Evolutionary conservation across 2,888 invertebrate genomes (phyloP).

Genomic region (Amphipyra tragopoginis): DNA sequence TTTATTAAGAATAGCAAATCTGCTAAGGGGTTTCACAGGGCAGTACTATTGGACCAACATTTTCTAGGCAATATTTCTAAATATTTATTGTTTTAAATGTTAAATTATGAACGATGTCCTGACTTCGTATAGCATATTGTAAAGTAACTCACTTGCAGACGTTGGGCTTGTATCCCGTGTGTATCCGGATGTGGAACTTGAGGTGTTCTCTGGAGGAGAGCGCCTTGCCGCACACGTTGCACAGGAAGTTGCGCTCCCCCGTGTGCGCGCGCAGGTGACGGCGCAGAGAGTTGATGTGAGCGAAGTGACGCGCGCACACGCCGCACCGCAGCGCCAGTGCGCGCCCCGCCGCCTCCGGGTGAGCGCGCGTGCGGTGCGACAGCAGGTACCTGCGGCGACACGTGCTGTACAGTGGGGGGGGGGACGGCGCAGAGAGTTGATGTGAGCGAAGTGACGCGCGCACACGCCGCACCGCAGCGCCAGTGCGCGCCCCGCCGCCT

Average conservation of each 20-base stretch:
- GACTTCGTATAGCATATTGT: no score
- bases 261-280: constrained; percentile 85
- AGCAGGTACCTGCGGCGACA: constrained; percentile 73
- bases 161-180: constrained; percentile 91
- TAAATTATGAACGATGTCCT: no score
- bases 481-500: no score
- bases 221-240: constrained; percentile 91
- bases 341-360: constrained; percentile 78
- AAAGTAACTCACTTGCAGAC: constrained; percentile 81
- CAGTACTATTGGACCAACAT: background rate
- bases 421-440: no score
- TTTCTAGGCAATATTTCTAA: no score
- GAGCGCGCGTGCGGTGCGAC: constrained; percentile 79
- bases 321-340: constrained; percentile 81
- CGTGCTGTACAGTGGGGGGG: no score
- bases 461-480: no score
- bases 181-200: constrained; percentile 91
- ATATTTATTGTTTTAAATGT: no score
- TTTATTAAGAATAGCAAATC: background rate
- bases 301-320: constrained; percentile 84
- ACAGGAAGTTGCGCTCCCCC: constrained; percentile 89
- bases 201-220: constrained; percentile 90
- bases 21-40: background rate
- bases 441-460: no score
- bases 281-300: constrained; percentile 87